Base-by-base conservation (phyloP, 2,888 invertebrate genomes). In the Drosophila siamana region DNA sequence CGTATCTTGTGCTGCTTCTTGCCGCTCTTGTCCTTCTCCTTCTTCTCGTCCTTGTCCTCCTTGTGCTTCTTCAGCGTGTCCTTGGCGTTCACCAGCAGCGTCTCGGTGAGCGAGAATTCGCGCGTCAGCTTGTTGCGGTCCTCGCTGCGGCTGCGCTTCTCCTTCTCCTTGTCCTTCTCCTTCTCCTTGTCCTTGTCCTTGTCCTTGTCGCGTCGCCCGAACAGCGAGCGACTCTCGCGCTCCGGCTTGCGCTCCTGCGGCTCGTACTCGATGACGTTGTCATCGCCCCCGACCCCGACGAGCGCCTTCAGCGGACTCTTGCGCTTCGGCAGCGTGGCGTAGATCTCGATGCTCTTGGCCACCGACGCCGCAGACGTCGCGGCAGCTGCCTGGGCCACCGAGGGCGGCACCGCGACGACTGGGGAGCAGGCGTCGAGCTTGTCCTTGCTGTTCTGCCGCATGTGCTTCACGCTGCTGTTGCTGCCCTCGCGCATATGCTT, bases 1-100 rank as follows among this genome's bases (percentile, higher is more conserved):
- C 97, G 93, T 46, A 98, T 97, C 92, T 97, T 97, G 89, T 98
- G 98, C 90, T 97, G 97, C 79, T 98, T 98, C 89, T 97, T 97
- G 51, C 95, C 95, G 19, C 95, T 94, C 88, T 96, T 96, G 63
- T 96, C 96, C 89, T 95, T 94, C 9, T 93, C 93, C 38, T 94
- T 93, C 79, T 95, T 95, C 63, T 95, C 95, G 61, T 93, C 93
- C 82, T 93, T 92, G 74, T 94, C 93, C 62, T 95, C 94, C 79
- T 94, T 94, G 73, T 94, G 93, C 76, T 93, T 92, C 88, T 94
- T 93, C 50, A 93, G 82, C n/a, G 93, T 93, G 74, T 94, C 93
- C 90, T 93, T 92, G 44, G 93, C 92, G 69, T 93, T 92, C 22
- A 92, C 91, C 64, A 93, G 75, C 15, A 92, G 93, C 33, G 95